Conservation (phyloP, 1,140 invertebrate genomes). For the Aphelenchoides besseyi region DNA sequence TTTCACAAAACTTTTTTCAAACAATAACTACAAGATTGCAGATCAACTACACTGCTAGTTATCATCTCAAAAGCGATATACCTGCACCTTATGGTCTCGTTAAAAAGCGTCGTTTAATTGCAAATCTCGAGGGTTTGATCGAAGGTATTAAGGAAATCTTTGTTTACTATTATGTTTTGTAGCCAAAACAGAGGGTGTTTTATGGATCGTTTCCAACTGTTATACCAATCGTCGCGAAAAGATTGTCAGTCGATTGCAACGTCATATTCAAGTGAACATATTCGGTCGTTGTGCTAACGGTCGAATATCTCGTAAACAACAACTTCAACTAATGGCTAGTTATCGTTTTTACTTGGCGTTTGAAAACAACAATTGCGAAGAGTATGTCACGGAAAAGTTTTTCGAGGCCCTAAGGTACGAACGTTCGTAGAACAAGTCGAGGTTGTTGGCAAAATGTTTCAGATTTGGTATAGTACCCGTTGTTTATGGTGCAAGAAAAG, state of each 20-base stretch:
- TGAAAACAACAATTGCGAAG: conserved; percentile 65
- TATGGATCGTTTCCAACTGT: conserved; percentile 28
- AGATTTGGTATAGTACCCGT: conserved; percentile 23
- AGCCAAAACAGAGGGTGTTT: conserved; percentile 10
- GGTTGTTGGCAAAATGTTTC: too few species aligned
- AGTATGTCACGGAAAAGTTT: conserved; percentile 67
- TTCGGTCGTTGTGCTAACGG: conserved; percentile 18
- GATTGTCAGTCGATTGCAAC: neutral
- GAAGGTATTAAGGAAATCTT: too few species aligned
- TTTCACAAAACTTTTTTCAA: neutral
- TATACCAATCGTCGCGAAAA: conserved; percentile 20
- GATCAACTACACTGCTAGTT: conserved; percentile 28
- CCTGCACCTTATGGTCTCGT: conserved; percentile 15
- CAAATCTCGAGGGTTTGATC: too few species aligned
- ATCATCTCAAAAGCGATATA: conserved; percentile 20
- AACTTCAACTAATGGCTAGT: neutral
- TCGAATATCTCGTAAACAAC: neutral
- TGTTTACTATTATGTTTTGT: too few species aligned
- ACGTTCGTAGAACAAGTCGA: too few species aligned
- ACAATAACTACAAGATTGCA: neutral
- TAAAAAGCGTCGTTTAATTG: neutral
- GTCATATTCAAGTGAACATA: neutral
- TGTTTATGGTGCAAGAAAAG: conserved; percentile 18
- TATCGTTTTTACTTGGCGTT: conserved; percentile 58
- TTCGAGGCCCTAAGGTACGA: conserved; percentile 61